Conservation (phyloP, 2,113 vertebrate species). For the Ranitomeya imitator region DNA sequence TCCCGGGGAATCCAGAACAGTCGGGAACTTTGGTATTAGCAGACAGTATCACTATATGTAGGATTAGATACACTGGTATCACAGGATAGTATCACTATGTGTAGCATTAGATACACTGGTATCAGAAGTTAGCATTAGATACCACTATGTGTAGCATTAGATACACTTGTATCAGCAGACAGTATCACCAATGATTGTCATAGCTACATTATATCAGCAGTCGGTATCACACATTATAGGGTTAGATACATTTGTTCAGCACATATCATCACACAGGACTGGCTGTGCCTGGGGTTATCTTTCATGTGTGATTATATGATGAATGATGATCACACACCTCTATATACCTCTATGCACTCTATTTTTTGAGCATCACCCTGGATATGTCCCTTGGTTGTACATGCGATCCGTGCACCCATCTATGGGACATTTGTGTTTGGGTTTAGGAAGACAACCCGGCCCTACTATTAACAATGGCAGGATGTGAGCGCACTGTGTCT, state of each 20-base stretch:
- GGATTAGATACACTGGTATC: no score
- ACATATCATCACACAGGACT: not conserved
- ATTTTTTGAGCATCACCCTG: not conserved
- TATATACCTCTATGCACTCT: not conserved
- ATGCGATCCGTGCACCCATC: not conserved
- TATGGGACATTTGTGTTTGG: constrained; percentile 40
- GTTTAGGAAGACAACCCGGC: constrained; percentile 61
- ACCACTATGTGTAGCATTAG: no score
- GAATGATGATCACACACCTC: not conserved
- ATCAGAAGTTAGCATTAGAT: no score
- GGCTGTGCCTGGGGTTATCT: not conserved
- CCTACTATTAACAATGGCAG: constrained; percentile 65
- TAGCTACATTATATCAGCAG: not conserved
- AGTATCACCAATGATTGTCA: no score
- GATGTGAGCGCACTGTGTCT: constrained; percentile 62
- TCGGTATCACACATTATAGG: not conserved
- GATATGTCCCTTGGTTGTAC: not conserved
- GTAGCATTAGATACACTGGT: no score
- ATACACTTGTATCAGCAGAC: no score
- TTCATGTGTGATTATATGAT: not conserved
- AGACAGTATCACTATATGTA: no score
- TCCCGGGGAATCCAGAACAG: no score
- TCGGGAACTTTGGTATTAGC: no score
- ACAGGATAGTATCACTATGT: no score
- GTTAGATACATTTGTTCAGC: not conserved